A percentile compares a stretch with the other conserved stretches of the same genome.
Conservation (phyloP, 2,797 vertebrate species). For the Acanthurus lineatus region DNA sequence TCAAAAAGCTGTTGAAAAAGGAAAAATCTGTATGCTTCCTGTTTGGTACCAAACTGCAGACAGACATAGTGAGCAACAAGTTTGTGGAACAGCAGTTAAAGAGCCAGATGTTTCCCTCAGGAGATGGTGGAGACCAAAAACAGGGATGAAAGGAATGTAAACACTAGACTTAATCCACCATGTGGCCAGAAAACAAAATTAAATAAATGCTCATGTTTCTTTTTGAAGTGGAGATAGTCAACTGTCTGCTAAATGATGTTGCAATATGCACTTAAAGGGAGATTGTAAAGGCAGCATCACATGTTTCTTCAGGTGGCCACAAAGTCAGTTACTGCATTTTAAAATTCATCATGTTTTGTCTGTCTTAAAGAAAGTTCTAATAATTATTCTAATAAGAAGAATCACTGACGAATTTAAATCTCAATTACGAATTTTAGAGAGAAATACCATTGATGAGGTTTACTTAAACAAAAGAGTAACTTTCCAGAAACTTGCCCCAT, state of each 20-base stretch:
- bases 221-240: too few relatives aligned
- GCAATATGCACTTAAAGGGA: too few relatives aligned
- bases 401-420: background rate
- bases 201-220: too few relatives aligned
- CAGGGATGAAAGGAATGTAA: background rate
- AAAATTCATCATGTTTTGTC: too few relatives aligned
- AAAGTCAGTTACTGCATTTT: too few relatives aligned
- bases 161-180: background rate
- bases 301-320: too few relatives aligned
- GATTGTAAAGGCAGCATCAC: too few relatives aligned
- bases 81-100: background rate
- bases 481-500: conserved; percentile 16
- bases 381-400: too few relatives aligned
- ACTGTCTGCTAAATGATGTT: too few relatives aligned
- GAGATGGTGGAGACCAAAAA: background rate
- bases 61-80: background rate
- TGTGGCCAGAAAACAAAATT: background rate
- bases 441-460: background rate
- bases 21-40: background rate
- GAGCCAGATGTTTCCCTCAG: background rate
- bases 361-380: too few relatives aligned
- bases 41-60: background rate
- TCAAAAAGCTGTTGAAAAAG: background rate
- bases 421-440: background rate
- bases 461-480: background rate